Evolutionary conservation across 2,797 vertebrate species (phyloP), one percentile per base, ranked within the genome.

Genomic region (Muscicapa comitata): DNA sequence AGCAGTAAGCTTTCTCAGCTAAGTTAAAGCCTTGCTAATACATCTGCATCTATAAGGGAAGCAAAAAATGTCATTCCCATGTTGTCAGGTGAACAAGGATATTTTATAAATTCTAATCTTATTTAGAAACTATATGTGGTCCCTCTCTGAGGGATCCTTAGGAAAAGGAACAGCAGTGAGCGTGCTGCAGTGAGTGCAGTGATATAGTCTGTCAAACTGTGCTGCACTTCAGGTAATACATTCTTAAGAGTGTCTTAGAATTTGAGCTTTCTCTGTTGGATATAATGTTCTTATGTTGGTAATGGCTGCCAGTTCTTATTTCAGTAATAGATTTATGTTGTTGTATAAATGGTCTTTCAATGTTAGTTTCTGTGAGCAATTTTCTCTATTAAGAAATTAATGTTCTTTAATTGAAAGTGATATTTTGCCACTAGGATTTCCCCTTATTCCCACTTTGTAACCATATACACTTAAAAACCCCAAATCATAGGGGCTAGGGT

Each of bases 181-280:
- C 29, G 35, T 0, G 0, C 40, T 58, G 23, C 16, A 12, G 5
- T 16, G 26, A n/a, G 19, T n/a, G 15, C 40, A 26, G 59, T 21
- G 48, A 40, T 89, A 67, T 43, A 50, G 29, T 77, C 28, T 84
- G 38, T 77, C 57, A 54, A 31, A 33, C n/a, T 81, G 29, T 42
- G 40, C 40, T 73, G 51, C 21, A 3, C 28, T 24, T 68, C 33
- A 61, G 33, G 33, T 48, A 43, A 14, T 50, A 15, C 20, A 9
- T 63, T 68, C 42, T 53, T 86, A 43, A 54, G 17, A 11, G 10
- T 58, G 13, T 65, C 28, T 71, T 51, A 53, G 66, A 74, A 71
- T 71, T 81, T 28, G 11, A 61, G 20, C 28, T 91, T 84, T 71
- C 23, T 81, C 50, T 51, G 5, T 33, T 72, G 25, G 37, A 9